Evolutionary conservation across 1,140 invertebrate species (phyloP).

Genomic region (Penaeus vannamei): DNA sequence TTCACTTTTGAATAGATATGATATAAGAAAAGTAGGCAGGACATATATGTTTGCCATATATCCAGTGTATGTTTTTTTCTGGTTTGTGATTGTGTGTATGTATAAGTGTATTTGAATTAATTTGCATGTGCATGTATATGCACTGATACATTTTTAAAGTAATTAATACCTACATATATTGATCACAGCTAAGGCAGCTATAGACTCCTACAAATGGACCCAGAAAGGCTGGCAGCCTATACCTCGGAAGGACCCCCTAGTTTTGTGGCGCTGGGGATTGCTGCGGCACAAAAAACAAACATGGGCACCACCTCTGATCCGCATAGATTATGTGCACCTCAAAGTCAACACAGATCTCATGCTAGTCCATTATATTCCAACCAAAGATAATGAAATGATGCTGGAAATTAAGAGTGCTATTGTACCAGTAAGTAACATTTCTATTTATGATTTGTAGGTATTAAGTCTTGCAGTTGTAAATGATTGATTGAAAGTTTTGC

Average conservation of each 20-base stretch:
- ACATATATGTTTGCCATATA: background rate
- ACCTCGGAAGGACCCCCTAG: constrained; percentile 39
- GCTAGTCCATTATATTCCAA: constrained; percentile 51
- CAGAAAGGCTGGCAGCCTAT: constrained; percentile 59
- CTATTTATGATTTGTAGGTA: background rate
- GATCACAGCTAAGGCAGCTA: constrained; percentile 12
- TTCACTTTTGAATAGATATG: too few relatives aligned
- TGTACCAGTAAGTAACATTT: constrained; percentile 31
- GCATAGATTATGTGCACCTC: constrained; percentile 48
- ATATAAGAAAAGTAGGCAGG: too few relatives aligned
- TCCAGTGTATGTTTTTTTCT: background rate
- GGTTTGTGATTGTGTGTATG: background rate
- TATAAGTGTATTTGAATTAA: background rate
- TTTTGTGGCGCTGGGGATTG: constrained; percentile 46
- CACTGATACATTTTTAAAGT: too few relatives aligned
- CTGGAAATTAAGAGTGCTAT: constrained; percentile 47
- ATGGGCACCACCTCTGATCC: constrained; percentile 44
- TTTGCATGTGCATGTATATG: background rate
- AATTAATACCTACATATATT: background rate
- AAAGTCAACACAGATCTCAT: constrained; percentile 34
- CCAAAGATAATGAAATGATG: constrained; percentile 52
- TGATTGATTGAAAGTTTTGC: too few relatives aligned
- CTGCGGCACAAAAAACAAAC: constrained; percentile 46
- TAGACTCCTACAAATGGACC: constrained; percentile 51
- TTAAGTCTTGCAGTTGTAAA: background rate